Conservation (phyloP, 2,113 vertebrate species). For the Bagarius yarrelli region DNA sequence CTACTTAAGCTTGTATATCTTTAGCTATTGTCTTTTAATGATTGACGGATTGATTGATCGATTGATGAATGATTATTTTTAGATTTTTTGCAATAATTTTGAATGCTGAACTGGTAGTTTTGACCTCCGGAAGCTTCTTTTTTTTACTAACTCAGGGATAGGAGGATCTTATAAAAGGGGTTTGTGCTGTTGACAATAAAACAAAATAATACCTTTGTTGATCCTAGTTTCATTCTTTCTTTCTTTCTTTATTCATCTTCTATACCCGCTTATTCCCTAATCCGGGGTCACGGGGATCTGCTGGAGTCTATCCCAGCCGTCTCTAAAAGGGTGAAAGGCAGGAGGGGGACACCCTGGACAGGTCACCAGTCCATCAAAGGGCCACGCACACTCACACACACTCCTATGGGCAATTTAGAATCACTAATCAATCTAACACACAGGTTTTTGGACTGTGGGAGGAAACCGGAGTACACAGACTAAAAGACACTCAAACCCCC, state of each 20-base stretch:
- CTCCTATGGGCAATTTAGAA: too few relatives aligned
- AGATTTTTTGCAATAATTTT: constrained; percentile 55
- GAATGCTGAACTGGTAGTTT: constrained; percentile 56
- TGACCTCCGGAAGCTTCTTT: constrained; percentile 59
- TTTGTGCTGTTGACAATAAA: constrained; percentile 51
- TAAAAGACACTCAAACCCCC: too few relatives aligned
- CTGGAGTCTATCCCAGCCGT: too few relatives aligned
- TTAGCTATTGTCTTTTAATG: constrained; percentile 53
- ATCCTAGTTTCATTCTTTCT: constrained; percentile 44
- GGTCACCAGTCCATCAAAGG: too few relatives aligned
- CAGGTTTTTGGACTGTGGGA: too few relatives aligned
- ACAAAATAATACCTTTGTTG: constrained; percentile 55
- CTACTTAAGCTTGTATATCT: constrained; percentile 37
- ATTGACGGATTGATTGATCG: constrained; percentile 26
- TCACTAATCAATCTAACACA: too few relatives aligned
- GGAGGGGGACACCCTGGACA: too few relatives aligned
- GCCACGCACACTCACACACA: too few relatives aligned
- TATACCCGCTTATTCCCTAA: too few relatives aligned
- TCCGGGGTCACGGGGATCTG: too few relatives aligned
- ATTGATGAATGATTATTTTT: constrained; percentile 42
- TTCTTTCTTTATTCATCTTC: not conserved
- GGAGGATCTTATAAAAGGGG: constrained; percentile 63
- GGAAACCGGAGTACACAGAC: too few relatives aligned
- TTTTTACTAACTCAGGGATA: constrained; percentile 80
- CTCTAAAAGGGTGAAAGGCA: too few relatives aligned